Conservation (phyloP, 2,113 vertebrate species). For the Illadopsis cleaveri region DNA sequence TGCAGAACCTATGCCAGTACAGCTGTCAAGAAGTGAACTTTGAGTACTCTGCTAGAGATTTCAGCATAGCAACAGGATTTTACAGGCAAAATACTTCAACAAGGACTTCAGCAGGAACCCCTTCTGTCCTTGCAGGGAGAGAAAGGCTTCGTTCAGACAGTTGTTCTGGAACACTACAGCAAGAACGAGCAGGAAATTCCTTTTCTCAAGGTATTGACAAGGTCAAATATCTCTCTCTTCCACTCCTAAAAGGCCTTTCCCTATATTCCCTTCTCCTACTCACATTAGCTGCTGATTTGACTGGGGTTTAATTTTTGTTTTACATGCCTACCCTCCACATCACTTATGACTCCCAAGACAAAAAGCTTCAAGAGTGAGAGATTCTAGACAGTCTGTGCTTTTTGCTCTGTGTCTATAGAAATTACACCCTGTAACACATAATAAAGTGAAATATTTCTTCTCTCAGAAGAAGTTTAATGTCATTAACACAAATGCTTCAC, state of each 20-base stretch:
- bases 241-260: neutral
- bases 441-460: neutral
- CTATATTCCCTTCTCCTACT: neutral
- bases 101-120: neutral
- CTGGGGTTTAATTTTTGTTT: neutral
- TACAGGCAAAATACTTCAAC: neutral
- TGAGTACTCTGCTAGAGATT: neutral
- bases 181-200: neutral
- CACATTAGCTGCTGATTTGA: neutral
- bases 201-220: neutral
- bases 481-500: neutral
- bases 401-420: neutral
- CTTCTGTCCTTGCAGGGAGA: neutral
- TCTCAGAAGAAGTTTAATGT: neutral
- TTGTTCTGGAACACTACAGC: neutral
- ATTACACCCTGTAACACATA: neutral
- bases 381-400: neutral
- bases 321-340: neutral
- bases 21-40: neutral
- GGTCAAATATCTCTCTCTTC: neutral
- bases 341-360: neutral
- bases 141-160: neutral
- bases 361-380: neutral
- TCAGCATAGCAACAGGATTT: neutral
- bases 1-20: neutral